Evolutionary conservation across 1,140 invertebrate genomes (phyloP), one percentile per base, ranked within the genome.

Genomic region (Lethocerus indicus): DNA sequence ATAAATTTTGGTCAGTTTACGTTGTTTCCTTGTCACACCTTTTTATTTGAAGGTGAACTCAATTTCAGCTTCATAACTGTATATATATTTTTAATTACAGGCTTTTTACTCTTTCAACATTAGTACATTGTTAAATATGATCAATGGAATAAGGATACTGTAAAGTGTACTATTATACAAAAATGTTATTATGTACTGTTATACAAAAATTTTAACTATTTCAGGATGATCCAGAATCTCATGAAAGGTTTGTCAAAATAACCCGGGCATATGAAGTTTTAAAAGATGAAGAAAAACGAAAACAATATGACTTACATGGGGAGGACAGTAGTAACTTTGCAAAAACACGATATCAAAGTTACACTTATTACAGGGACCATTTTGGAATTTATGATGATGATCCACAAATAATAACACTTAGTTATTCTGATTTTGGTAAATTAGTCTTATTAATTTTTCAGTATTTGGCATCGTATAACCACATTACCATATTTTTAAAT

Each of bases 211-310:
- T n/a, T n/a, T n/a, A n/a, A n/a, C 20, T 24, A 21, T 52, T 49
- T 13, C 27, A 57, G 56, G 70, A 81, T 58, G 78, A 87, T 7
- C 74, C 79, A 46, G 84, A 95, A 74, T 90, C 92, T 3, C 86
- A 89, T 60, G 75, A 81, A 12, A 79, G 89, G 66, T 97, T 97
- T 65, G 74, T 90, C 63, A 60, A 82, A 74, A 68, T 97, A 46
- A 91, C 90, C 7, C 79, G 83, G 21, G 81, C 95, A 20, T 92
- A 95, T 65, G 93, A 96, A 65, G 76, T 95, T 16, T 67, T 97
- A 24, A 89, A 85, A 68, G 89, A 93, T 72, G 69, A 79, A n/a
- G 77, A 78, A 25, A 87, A 87, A 64, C 69, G 91, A 57, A 79
- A 87, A 61, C 82, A 71, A 50, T 94, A 94, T 59, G 76, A 97